Evolutionary conservation across 2,888 invertebrate genomes (phyloP).

Genomic region (Drosophila robusta): DNA sequence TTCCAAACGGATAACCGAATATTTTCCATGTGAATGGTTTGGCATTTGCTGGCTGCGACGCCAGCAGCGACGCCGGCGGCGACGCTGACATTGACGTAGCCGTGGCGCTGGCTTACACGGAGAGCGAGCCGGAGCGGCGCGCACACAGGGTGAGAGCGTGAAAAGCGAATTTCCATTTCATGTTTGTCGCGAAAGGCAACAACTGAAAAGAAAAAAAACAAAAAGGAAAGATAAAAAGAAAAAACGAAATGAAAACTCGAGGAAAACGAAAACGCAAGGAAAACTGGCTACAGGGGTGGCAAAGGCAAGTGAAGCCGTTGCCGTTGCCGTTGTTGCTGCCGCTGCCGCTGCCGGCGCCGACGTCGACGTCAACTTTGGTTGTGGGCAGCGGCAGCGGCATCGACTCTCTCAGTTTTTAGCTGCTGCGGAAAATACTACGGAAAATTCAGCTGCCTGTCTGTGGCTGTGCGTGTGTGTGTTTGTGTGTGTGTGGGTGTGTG

Average conservation of each 20-base stretch:
- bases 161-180: slow-evolving; percentile 53
- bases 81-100: slow-evolving; percentile 14
- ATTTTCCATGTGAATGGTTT: slow-evolving; percentile 72
- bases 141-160: slow-evolving; percentile 26
- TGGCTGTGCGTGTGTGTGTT: not conserved
- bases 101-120: not conserved
- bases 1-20: slow-evolving; percentile 65
- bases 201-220: not conserved
- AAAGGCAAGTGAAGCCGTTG: slow-evolving; percentile 23
- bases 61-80: slow-evolving; percentile 3
- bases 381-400: slow-evolving; percentile 8
- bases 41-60: slow-evolving; percentile 22
- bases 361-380: slow-evolving; percentile 1
- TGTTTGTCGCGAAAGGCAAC: slow-evolving; percentile 34
- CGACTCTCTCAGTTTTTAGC: slow-evolving; percentile 15
- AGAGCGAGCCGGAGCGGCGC: slow-evolving; percentile 13
- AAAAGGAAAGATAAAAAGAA: slow-evolving; percentile 4
- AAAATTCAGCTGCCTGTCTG: slow-evolving; percentile 48
- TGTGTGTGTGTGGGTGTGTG: slow-evolving; percentile 17
- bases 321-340: slow-evolving; percentile 14
- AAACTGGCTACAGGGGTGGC: slow-evolving; percentile 58
- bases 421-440: slow-evolving; percentile 44
- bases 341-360: slow-evolving; percentile 11
- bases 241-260: slow-evolving; percentile 36
- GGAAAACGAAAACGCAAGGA: slow-evolving; percentile 50